These are phyloP conservation scores for Epinotia nisella DNA, from an alignment of 2,888 invertebrate genomes.

Conservation along the genomic window DNA sequence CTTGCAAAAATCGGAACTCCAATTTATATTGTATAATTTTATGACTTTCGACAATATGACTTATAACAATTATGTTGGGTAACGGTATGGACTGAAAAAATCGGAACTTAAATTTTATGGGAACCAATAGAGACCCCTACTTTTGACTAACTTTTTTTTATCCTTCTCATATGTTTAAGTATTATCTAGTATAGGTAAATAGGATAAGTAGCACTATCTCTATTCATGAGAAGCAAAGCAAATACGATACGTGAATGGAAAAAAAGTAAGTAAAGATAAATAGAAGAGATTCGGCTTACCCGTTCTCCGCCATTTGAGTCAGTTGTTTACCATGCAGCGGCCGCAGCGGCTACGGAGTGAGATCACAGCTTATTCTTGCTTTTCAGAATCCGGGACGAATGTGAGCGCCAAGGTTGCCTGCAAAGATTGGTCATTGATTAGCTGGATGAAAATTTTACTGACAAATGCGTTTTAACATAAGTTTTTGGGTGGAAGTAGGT, in stretches of 20 bases:
- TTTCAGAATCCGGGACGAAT: conserved; percentile 44
- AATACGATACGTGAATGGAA: conserved; percentile 1
- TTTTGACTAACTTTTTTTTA: too few relatives aligned
- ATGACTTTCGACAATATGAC: too few relatives aligned
- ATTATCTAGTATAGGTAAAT: neutral
- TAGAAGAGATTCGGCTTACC: conserved; percentile 61
- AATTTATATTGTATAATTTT: too few relatives aligned
- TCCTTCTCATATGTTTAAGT: too few relatives aligned
- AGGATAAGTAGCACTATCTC: neutral
- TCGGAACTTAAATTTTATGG: too few relatives aligned
- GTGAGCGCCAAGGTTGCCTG: conserved; percentile 47
- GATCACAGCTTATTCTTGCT: conserved; percentile 58
- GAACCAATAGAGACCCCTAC: too few relatives aligned
- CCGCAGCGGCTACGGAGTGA: conserved; percentile 59
- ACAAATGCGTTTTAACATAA: neutral
- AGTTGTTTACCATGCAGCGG: conserved; percentile 26
- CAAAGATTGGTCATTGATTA: conserved; percentile 26
- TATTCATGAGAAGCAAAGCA: neutral
- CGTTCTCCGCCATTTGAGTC: conserved; percentile 70
- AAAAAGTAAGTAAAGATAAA: conserved; percentile 21
- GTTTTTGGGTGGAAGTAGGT: neutral
- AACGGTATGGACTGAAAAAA: too few relatives aligned
- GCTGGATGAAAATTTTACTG: neutral
- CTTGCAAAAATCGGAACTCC: too few relatives aligned
- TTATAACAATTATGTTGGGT: too few relatives aligned